Base-by-base conservation (phyloP, 2,797 vertebrate genomes). In the Parotocinclus haroldoi region DNA sequence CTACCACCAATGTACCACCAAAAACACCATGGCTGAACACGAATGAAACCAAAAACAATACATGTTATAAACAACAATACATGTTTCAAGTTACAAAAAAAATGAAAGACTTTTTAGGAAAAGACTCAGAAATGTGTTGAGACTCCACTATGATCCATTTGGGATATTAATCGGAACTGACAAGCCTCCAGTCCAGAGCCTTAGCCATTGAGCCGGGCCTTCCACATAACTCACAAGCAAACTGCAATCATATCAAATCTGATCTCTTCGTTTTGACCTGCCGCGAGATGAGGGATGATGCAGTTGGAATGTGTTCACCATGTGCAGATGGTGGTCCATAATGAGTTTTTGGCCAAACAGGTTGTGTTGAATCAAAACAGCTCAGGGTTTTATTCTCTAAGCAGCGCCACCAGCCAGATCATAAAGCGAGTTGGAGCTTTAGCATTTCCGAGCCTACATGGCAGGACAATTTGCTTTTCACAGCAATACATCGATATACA, bases 281-380 rank as follows among this genome's bases (percentile, higher is more conserved):
- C 58, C 46, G 4, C 62, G 54, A 73, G 76, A 44, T 62, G 71
- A 46, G 75, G 68, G 78, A 73, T 59, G 79, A 85, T 79, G 78
- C 80, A 80, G 81, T 76, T 75, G 78, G 78, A 79, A 55, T 57
- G 65, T 52, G 72, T 69, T 82, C 58, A 82, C 76, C 81, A 78
- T 66, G 67, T 84, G 78, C 88, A 89, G 88, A 89, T 90, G 90
- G 89, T 77, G 79, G 78, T 76, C 50, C 75, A 83, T 89, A 89
- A 91, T 89, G 86, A 90, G 85, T 80, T 82, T 78, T 76, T 79
- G 69, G 80, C 81, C 80, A 79, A 83, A 72, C 58, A 57, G 69
- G 70, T 76, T 78, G 75, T 73, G 77, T 74, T 79, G 74, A 71
- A 78, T 68, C 70, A 75, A 27, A 76, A 80, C 76, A 79, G 80